Base-by-base conservation (phyloP, 2,888 invertebrate species). In the Cataglyphis albicans region DNA sequence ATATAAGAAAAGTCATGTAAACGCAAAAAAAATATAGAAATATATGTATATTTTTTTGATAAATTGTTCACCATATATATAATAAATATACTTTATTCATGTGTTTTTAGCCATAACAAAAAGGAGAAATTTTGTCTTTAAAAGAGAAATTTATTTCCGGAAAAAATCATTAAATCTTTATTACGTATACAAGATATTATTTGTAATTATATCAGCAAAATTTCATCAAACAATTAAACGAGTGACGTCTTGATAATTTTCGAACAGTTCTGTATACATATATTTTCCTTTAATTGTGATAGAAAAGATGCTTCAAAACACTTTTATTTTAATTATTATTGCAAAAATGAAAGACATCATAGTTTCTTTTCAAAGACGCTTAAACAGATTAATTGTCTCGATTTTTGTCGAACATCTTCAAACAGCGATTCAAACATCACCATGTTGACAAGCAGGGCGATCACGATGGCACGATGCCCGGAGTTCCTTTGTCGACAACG, bases 401-500 rank as follows among this genome's bases (percentile, higher is more conserved):
- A 32, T 38, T 55, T 41, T 67, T 55, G 9, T 38, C 64, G 29
- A 48, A 29, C 48, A 48, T 48, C 18, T 67, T 9, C 29, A 15
- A 65, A 10, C 41, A 3, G 25, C n/a, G 25, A 65, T 65, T 41
- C 38, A 67, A 52, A 65, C 6, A 35, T 0, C 52, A 48, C 32
- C n/a, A 35, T 41, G 3, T 57, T 68, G 57, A 29, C 48, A 72
- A 72, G 48, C 18, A 9, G 25, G 25, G 6, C 59, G 72, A 72
- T 21, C 25, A 52, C n/a, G 61, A 65, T 67, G 68, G 32, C 82
- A 68, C 67, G 68, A 63, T 61, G 64, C 85, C 88, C 74, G 63
- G 57, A 81, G 61, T 73, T 70, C 82, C 81, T 80, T 86, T 81
- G 57, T 80, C 72, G 82, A 73, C 82, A 82, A 72, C 70, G 89